Evolutionary conservation across 2,888 invertebrate species (phyloP), one percentile per base, ranked within the genome.

Genomic region (Drosophila niveifrons): DNA sequence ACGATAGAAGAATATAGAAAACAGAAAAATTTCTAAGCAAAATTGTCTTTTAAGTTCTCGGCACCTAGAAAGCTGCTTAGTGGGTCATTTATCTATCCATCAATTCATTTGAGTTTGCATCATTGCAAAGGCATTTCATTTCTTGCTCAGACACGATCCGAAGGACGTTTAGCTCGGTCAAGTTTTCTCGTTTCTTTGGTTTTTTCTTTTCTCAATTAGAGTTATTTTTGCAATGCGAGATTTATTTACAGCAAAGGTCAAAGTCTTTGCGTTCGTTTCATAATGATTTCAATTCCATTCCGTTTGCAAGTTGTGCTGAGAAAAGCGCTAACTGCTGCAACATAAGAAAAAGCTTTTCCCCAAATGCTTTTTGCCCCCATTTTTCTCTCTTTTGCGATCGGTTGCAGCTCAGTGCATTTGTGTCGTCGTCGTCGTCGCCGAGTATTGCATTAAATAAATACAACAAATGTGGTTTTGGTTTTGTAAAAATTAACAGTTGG

Each of bases 231-330:
- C 43, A 1, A 9, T 43, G 1, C 9, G 4, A 31, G 43, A 55
- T 55, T 43, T 53, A 53, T 53, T 53, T 53, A n/a, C 41, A 57
- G 6, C n/a, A 43, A 59, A 48, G 50, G 29, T 59, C 58, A 50
- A 59, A 61, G 52, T 61, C 61, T 61, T 34, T 61, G 52, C 39
- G 50, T 50, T 48, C 11, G 46, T 57, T 34, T 57, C 36, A 57
- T 52, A 52, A 61, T 46, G 34, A 43, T 23, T 56, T 56, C 56
- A 1, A 34, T 56, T 56, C 56, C 56, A 56, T 56, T 56, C 18
- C 13, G 44, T 56, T 56, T 23, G 56, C 46, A 31, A 10, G 8
- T 31, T 44, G 18, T 34, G 29, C 18, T 7, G 18, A 3, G 46
- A 23, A 43, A 52, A 61, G 41, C 51, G 50, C 31, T 44, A 34